These are phyloP conservation scores for Pteropus rufus DNA, from an alignment of 2,797 vertebrate species.

Conservation along the genomic window DNA sequence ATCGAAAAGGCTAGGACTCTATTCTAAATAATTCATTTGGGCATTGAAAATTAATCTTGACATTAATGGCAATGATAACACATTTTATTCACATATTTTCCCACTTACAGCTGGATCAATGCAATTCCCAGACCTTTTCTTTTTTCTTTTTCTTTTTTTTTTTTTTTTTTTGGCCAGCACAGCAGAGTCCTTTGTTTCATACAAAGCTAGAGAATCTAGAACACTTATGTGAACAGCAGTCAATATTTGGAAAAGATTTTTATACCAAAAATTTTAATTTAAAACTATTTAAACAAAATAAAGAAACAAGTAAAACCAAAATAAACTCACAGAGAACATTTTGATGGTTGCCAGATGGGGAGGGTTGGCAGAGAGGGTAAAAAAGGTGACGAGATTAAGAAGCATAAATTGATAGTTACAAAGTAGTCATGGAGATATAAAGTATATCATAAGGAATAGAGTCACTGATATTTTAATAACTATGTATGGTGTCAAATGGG, in stretches of 20 bases:
- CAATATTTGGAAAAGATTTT: conserved; percentile 10
- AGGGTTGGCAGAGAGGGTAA: too few relatives aligned
- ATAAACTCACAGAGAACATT: too few relatives aligned
- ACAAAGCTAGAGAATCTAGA: conserved; percentile 55
- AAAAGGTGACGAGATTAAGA: too few relatives aligned
- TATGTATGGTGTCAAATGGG: too few relatives aligned
- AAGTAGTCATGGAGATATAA: too few relatives aligned
- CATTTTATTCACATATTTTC: conserved; percentile 70
- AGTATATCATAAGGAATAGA: too few relatives aligned
- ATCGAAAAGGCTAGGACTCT: neutral
- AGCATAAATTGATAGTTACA: too few relatives aligned
- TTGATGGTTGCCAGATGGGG: too few relatives aligned
- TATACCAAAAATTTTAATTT: neutral
- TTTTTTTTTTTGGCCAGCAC: conserved; percentile 51
- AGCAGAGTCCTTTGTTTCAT: conserved; percentile 70
- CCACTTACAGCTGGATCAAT: conserved; percentile 67
- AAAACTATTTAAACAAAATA: neutral
- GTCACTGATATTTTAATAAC: too few relatives aligned
- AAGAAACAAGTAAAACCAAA: too few relatives aligned
- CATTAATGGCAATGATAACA: neutral
- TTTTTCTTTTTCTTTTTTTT: neutral
- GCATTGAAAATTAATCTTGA: conserved; percentile 27
- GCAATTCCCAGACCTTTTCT: conserved; percentile 59
- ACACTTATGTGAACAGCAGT: neutral
- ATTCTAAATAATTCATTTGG: conserved; percentile 7